Base-by-base conservation (phyloP, 2,797 vertebrate genomes). In the Antrozous pallidus region DNA sequence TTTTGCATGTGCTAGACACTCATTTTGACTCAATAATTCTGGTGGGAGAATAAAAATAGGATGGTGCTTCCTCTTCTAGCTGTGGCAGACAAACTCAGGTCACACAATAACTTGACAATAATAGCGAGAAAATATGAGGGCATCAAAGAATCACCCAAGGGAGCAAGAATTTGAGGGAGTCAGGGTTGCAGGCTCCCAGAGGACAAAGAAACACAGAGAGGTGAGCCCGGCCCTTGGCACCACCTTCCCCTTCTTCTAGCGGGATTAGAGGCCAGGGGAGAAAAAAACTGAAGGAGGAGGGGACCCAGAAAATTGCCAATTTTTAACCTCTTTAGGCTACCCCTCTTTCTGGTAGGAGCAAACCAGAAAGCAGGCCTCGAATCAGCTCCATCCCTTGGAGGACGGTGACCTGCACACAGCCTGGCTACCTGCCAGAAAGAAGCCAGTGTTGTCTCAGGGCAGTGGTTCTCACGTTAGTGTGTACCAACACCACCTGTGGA, bases 21-120 rank as follows among this genome's bases (percentile, higher is more conserved):
- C 56, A 38, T 90, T 73, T 80, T 85, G 77, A 96, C 42, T 56
- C 61, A 80, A 18, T 92, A 83, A 88, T 94, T 92, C 75, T 51
- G 56, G 73, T 17, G 75, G 70, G 67, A 92, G 40, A 69, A 65
- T 75, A 87, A 81, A 81, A 88, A 45, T 31, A 58, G 89, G 31
- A 28, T 8, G 56, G 45, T 67, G 56, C 67, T 94, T 88, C 65
- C 73, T 95, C 45, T 69, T 58, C 86, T 88, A 90, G 89, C 63
- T 69, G 67, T 71, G 33, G 42, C 61, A 65, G 75, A 47, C 42
- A 77, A 80, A 87, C n/a, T 69, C 5, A 6, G 16, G 58, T 85
- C 51, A 47, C 5, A n/a, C 65, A 58, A 61, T 49, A 85, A 85
- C 67, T 22, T 74, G 63, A 83, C 69, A 42, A 28, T 54, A 86